phyloP scores from a whole-genome alignment of 2,113 vertebrate species.

The Rhegmatorhina hoffmannsi region DNA sequence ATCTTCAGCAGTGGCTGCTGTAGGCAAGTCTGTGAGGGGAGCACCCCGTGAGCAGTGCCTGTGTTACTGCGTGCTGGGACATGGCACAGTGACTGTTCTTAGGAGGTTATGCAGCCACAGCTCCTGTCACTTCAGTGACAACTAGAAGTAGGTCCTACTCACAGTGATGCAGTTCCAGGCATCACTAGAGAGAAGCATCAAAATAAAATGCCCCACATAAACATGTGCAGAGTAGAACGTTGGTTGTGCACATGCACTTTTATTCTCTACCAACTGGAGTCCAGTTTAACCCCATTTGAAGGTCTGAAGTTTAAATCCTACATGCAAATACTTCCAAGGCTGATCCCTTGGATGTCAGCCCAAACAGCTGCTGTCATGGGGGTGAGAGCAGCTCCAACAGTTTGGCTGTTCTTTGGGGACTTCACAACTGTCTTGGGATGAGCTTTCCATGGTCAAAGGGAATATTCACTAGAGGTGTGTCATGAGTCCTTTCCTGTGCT shows the following conservation, averaged over 20 bases:
- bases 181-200: not conserved
- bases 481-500: not conserved
- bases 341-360: not conserved
- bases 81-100: not conserved
- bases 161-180: not conserved
- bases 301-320: not conserved
- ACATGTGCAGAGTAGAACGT: not conserved
- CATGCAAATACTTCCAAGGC: not conserved
- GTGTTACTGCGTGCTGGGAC: accelerated
- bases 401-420: not conserved
- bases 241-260: not conserved
- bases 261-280: not conserved
- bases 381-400: not conserved
- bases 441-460: not conserved
- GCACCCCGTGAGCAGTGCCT: not conserved
- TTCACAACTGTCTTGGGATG: not conserved
- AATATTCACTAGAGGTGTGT: not conserved
- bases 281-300: not conserved
- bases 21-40: not conserved
- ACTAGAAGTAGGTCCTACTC: not conserved
- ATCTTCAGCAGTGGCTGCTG: not conserved
- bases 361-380: not conserved
- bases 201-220: not conserved
- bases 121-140: not conserved
- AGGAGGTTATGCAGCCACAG: not conserved